Percentiles rank a stretch among this genome's conserved stretches.
Conservation (phyloP, 2,797 vertebrate genomes). For the Pogoniulus pusillus region DNA sequence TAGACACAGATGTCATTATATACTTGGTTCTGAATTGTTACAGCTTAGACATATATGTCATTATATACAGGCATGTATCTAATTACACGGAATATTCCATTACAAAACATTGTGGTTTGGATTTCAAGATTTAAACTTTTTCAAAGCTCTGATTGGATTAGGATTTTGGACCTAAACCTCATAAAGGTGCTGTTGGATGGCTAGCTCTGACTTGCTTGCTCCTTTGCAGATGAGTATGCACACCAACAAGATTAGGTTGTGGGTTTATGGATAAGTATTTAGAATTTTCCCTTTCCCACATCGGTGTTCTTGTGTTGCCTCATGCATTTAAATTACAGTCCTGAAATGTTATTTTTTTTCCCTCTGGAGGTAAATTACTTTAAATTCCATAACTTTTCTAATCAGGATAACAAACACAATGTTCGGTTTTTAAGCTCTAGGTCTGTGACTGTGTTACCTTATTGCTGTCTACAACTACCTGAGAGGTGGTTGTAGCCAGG, state of each 20-base stretch:
- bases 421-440: not conserved
- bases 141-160: not conserved
- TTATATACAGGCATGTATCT: not conserved
- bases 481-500: too few species aligned
- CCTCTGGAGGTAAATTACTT: not conserved
- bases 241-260: not conserved
- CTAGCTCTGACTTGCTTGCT: not conserved
- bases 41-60: not conserved
- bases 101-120: not conserved
- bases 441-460: not conserved
- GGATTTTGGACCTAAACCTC: not conserved
- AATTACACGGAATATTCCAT: not conserved
- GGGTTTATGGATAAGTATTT: not conserved
- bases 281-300: not conserved
- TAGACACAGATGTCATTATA: not conserved
- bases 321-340: not conserved
- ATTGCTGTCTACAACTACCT: too few species aligned
- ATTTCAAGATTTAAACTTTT: not conserved
- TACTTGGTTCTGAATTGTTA: not conserved
- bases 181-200: not conserved
- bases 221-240: not conserved
- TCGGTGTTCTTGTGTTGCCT: not conserved
- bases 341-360: not conserved
- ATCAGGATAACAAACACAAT: not conserved
- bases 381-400: not conserved